phyloP scores from a whole-genome alignment of 2,888 invertebrate species.

The Drosophila quinaria region DNA sequence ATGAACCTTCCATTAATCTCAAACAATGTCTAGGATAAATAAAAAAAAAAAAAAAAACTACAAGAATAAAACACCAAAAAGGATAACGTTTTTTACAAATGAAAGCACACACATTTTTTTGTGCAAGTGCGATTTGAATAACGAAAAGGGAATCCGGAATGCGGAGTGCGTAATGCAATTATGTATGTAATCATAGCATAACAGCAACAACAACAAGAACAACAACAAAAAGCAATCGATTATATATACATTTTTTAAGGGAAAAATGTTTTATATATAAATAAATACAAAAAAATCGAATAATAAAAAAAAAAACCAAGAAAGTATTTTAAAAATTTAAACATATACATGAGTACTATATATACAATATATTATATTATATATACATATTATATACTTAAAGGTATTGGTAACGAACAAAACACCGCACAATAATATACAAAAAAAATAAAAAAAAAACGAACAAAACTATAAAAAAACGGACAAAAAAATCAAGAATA shows the following conservation, averaged over 20 bases:
- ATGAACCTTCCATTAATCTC: constrained; percentile 64
- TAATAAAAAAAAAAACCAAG: constrained; percentile 57
- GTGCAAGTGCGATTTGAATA: constrained; percentile 32
- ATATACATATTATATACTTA: constrained; percentile 71
- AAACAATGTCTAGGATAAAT: constrained; percentile 17
- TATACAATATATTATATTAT: constrained; percentile 70
- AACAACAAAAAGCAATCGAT: constrained; percentile 78
- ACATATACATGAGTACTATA: constrained; percentile 78
- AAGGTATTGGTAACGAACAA: constrained; percentile 78
- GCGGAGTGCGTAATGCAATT: constrained; percentile 51
- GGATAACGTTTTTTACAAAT: constrained; percentile 21
- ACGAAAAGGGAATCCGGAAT: constrained; percentile 15
- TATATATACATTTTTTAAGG: constrained; percentile 74
- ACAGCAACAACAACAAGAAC: constrained; percentile 47
- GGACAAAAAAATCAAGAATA: constrained; percentile 45
- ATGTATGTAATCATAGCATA: constrained; percentile 32
- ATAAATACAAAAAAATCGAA: constrained; percentile 44
- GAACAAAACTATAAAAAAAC: too few relatives aligned
- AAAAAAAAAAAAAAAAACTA: constrained; percentile 47
- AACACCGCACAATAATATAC: constrained; percentile 84
- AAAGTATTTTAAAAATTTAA: constrained; percentile 80
- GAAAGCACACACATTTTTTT: constrained; percentile 59
- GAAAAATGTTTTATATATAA: constrained; percentile 68
- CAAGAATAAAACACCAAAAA: constrained; percentile 56
- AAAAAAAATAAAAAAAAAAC: constrained; percentile 47